phyloP scores from a whole-genome alignment of 2,113 vertebrate genomes.

The Pseudolaguvia tuberculata region DNA sequence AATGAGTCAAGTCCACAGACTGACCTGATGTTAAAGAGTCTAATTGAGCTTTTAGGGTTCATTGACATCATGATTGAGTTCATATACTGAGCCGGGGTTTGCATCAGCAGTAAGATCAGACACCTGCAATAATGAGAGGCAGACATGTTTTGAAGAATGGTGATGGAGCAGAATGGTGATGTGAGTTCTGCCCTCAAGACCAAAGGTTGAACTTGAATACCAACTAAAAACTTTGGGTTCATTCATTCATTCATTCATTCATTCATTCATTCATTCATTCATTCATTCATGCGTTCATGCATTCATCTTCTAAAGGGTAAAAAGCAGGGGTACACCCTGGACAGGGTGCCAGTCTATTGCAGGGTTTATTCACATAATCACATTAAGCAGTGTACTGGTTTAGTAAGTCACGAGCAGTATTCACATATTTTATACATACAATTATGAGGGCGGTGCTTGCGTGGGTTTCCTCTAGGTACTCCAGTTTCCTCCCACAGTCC shows the following conservation, averaged over 20 bases:
- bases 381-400: neutral
- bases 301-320: too few species aligned
- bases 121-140: slow-evolving; percentile 39
- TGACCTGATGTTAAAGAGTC: neutral
- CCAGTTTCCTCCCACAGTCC: too few species aligned
- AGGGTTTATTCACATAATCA: too few species aligned
- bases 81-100: neutral
- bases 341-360: too few species aligned
- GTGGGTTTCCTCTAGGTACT: too few species aligned
- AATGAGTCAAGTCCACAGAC: slow-evolving; percentile 13
- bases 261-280: too few species aligned
- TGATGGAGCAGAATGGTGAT: slow-evolving; percentile 1
- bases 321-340: too few species aligned
- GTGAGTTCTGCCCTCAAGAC: neutral
- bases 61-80: slow-evolving; percentile 10
- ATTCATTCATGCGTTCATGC: too few species aligned
- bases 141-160: slow-evolving; percentile 31
- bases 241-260: slow-evolving; percentile 1
- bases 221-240: neutral
- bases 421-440: neutral
- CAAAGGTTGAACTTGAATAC: neutral
- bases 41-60: neutral
- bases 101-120: slow-evolving; percentile 32
- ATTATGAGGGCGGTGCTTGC: too few species aligned
- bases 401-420: neutral